Evolutionary conservation across 2,113 vertebrate species (phyloP).

Genomic region (Syngnathus typhle): DNA sequence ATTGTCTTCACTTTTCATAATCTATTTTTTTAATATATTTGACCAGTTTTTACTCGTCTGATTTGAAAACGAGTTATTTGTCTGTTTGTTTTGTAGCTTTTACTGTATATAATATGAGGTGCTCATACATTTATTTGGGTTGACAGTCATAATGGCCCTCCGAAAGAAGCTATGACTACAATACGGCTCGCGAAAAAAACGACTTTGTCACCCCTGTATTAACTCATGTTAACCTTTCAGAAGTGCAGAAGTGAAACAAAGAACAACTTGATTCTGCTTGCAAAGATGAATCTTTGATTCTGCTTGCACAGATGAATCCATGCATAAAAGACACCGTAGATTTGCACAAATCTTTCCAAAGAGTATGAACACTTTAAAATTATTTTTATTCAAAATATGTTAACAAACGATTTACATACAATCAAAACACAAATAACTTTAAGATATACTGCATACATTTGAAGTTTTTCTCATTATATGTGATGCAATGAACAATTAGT

Average conservation of each 20-base stretch:
- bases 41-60: too few relatives aligned
- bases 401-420: conserved; percentile 45
- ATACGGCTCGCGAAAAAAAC: too few relatives aligned
- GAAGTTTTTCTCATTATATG: conserved; percentile 1
- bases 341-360: conserved; percentile 3
- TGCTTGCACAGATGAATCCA: conserved; percentile 1
- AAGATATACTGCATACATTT: conserved; percentile 11
- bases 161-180: too few relatives aligned
- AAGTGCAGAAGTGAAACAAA: neutral
- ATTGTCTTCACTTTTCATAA: too few relatives aligned
- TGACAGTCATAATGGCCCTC: too few relatives aligned
- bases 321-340: neutral
- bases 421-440: conserved; percentile 34
- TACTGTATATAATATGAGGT: too few relatives aligned
- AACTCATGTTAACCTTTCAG: neutral
- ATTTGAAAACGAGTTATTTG: too few relatives aligned
- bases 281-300: neutral
- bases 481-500: conserved; percentile 41
- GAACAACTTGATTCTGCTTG: neutral
- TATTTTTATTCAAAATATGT: conserved; percentile 50
- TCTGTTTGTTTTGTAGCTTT: too few relatives aligned
- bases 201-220: too few relatives aligned
- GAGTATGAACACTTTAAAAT: conserved; percentile 1
- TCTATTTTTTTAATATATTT: too few relatives aligned
- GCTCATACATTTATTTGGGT: too few relatives aligned